Conservation (phyloP, 2,797 vertebrate species). For the Spheniscus humboldti region DNA sequence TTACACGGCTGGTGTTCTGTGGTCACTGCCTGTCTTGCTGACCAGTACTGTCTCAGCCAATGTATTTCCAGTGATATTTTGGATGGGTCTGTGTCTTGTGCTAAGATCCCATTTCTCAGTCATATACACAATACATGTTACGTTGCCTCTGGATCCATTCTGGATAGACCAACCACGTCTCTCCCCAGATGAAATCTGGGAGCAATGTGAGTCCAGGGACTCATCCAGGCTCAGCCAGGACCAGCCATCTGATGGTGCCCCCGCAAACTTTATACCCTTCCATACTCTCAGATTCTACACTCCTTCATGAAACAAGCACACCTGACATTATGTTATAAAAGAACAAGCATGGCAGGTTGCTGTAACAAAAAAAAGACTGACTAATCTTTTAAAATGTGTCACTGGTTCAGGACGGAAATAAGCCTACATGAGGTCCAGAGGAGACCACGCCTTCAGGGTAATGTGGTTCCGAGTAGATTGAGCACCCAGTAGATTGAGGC, state of each 20-base stretch:
- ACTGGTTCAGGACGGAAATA: background rate
- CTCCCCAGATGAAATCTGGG: background rate
- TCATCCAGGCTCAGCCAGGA: background rate
- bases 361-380: background rate
- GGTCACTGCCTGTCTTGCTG: background rate
- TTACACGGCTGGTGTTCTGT: accelerated
- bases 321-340: background rate
- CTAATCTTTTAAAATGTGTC: background rate
- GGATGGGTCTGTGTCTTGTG: background rate
- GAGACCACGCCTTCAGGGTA: background rate
- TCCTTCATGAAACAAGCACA: background rate
- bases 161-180: background rate
- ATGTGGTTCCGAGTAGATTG: background rate
- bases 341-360: background rate
- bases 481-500: background rate
- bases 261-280: background rate
- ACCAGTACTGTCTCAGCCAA: background rate
- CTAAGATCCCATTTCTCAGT: background rate
- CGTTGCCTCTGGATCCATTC: background rate
- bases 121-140: background rate
- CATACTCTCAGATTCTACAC: background rate
- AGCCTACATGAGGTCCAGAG: background rate
- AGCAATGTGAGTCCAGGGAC: background rate
- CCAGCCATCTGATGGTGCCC: background rate
- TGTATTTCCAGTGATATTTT: background rate